Evolutionary conservation across 2,113 vertebrate genomes (phyloP).

Genomic region (Siniperca chuatsi): DNA sequence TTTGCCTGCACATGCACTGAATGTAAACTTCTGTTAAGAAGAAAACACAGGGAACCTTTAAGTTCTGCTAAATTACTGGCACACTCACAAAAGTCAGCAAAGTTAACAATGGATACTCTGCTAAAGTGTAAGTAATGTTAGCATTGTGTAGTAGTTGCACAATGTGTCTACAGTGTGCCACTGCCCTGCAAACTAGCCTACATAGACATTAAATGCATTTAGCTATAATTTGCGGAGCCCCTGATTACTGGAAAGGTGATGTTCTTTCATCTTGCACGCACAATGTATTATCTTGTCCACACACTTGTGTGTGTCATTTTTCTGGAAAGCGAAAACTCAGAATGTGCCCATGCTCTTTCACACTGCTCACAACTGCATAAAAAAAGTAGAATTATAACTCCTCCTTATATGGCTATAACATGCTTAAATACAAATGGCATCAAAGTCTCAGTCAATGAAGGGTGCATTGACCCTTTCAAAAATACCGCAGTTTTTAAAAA

Average conservation of each 20-base stretch:
- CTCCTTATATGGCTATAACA: background rate
- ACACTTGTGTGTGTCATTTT: too few species aligned
- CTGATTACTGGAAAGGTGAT: background rate
- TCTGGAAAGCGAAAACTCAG: too few species aligned
- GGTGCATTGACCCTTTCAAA: background rate
- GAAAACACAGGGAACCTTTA: background rate
- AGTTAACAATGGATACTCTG: background rate
- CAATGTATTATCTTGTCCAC: background rate
- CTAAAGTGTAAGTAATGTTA: background rate
- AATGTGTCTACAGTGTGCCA: background rate
- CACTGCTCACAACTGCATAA: background rate
- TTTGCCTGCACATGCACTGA: background rate
- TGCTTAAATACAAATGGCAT: background rate
- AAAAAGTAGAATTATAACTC: background rate
- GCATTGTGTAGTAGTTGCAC: background rate
- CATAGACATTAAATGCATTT: background rate
- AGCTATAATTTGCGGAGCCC: background rate
- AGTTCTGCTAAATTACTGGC: background rate
- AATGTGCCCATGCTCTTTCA: background rate
- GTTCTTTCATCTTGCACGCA: background rate
- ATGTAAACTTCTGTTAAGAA: background rate
- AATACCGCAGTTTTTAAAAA: background rate
- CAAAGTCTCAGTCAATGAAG: background rate
- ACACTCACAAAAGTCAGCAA: background rate
- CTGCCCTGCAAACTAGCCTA: background rate